Evolutionary conservation across 2,797 vertebrate species (phyloP), one percentile per base, ranked within the genome.

Genomic region (Picus viridis): DNA sequence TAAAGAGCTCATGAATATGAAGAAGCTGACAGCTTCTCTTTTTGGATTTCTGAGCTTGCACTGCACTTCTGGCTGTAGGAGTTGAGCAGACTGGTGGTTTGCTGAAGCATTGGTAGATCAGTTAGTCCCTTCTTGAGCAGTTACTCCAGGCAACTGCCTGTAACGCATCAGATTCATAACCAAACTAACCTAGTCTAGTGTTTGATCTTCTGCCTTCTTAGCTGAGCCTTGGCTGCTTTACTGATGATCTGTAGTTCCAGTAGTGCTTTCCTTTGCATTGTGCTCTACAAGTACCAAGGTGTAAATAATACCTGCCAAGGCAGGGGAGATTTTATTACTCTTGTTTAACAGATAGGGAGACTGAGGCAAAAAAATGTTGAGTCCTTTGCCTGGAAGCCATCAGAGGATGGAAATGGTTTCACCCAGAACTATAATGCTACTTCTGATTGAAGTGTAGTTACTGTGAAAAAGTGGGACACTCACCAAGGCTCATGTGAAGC

Each of bases 1-100:
- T 95, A 86, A 94, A 93, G 75, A 95, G 68, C 74, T 95, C 47
- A 93, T 95, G 77, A 95, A 95, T 96, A 90, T 91, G 91, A 95
- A 95, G 93, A 79, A 83, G 54, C 51, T 91, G 54, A 36, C 64
- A 59, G 36, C 36, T 82, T 94, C 22, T 80, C 6, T 63, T 83
- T 78, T 51, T 88, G 65, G 27, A 64, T 68, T 90, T 79, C 53
- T 22, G 16, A 77, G 51, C 51, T 58, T 39, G 16, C 3, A 0
- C 30, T 68, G 18, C 43, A 43, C 4, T 2, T 77, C 62, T 87
- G 72, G 36, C 77, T 88, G 30, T 45, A 59, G 71, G 54, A 30
- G 20, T 77, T 0, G 0, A 61, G 69, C 18, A 26, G 30, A 19
- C 56, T 78, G 47, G 17, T 69, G 27, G 14, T 67, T 94, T 13